Base-by-base conservation (phyloP, 2,888 invertebrate species). In the Ectemnius lituratus region DNA sequence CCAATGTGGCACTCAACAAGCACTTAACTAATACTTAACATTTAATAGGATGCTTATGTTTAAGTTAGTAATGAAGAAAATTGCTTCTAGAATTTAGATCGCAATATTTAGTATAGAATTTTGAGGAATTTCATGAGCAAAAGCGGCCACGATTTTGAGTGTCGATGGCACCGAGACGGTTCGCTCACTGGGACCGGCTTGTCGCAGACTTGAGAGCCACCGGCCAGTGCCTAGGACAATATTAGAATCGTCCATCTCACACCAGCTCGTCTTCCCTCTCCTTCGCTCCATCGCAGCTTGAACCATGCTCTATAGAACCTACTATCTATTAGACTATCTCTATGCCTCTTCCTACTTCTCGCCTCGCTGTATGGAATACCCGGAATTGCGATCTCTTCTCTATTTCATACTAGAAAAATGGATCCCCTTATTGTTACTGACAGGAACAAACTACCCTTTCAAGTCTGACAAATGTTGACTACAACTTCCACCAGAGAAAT, bases 211-310 rank as follows among this genome's bases (percentile, higher is more conserved):
- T 5, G 16, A 52, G 52, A 16, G n/a, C n/a, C 79, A 80, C 83
- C 81, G 76, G 79, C 85, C 80, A 80, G 76, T 81, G 83, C 86
- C 86, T 88, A 87, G 86, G 89, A 89, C 89, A 90, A 90, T 90
- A 90, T 90, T 90, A 90, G 90, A 89, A 86, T 83, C 85, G 76
- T 63, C 73, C 73, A 78, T 81, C 79, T 75, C 73, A 69, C 69
- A 75, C 70, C 75, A 67, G 73, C 69, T 68, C 73, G 76, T 75
- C 66, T 72, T 72, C 64, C 66, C 65, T 69, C 72, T 73, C 64
- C 63, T 49, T 73, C 67, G 67, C 66, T 52, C 65, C 56, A 45
- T 69, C 47, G 11, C 56, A 27, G 49, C 65, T 56, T 23, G 6
- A 37, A 37, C 37, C 37, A 37, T 37, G 6, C 65, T 66, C 68